Percentiles rank a stretch among this genome's conserved stretches.
These are phyloP conservation scores for Lagopus muta DNA, from an alignment of 2,113 vertebrate genomes.

Conservation along the genomic window DNA sequence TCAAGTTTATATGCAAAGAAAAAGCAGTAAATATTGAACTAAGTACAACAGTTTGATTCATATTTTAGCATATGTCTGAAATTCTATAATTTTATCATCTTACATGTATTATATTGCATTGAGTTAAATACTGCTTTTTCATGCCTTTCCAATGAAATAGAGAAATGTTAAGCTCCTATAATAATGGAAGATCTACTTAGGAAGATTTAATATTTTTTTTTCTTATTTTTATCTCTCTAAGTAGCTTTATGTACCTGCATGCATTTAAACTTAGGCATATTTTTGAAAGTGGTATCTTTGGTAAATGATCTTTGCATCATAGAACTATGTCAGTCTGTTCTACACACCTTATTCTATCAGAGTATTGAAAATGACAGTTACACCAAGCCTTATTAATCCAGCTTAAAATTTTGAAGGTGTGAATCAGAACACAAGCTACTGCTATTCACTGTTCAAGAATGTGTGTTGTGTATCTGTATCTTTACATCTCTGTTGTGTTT, in stretches of 20 bases:
- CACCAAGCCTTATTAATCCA: neutral
- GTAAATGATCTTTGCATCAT: neutral
- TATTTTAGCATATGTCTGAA: neutral
- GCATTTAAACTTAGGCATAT: neutral
- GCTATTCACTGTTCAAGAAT: neutral
- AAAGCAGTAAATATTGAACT: neutral
- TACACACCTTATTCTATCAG: neutral
- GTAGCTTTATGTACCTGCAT: neutral
- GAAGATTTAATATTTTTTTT: neutral
- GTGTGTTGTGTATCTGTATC: neutral
- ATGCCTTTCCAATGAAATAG: neutral
- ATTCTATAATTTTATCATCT: neutral
- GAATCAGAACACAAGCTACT: rapidly evolving
- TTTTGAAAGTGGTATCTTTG: neutral
- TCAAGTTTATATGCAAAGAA: neutral
- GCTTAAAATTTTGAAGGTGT: neutral
- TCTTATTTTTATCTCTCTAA: neutral
- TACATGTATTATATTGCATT: neutral
- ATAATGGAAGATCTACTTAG: neutral
- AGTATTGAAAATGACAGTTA: neutral
- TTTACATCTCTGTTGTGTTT: neutral
- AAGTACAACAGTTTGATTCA: neutral
- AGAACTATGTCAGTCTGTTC: neutral
- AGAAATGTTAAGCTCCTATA: neutral
- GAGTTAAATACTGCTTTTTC: neutral